Percentiles rank a stretch among this genome's conserved stretches.
phyloP scores from a whole-genome alignment of 2,113 vertebrate species.

The Labeo rohita region DNA sequence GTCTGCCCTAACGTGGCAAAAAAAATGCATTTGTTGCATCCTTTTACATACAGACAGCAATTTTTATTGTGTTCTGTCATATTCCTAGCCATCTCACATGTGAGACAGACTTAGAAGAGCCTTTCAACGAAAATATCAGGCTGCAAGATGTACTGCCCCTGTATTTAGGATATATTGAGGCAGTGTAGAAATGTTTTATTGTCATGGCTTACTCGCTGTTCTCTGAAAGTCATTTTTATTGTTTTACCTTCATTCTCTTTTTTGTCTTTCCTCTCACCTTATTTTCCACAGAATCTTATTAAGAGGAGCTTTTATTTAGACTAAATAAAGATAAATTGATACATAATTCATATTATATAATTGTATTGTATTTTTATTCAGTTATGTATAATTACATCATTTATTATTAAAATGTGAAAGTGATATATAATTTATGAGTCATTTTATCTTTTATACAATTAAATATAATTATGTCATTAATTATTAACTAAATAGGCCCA shows the following conservation, averaged over 20 bases:
- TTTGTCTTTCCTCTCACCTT: not conserved
- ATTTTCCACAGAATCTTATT: not conserved
- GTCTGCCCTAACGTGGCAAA: not conserved
- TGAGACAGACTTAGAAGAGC: not conserved
- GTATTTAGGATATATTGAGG: constrained; percentile 16
- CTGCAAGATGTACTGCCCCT: not conserved
- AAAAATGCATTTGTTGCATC: not conserved
- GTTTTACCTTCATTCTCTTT: not conserved
- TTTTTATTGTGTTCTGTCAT: constrained; percentile 29
- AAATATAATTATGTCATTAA: not conserved
- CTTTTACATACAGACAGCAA: not conserved
- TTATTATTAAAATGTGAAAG: not conserved
- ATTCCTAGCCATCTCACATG: constrained; percentile 12
- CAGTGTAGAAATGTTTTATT: not conserved
- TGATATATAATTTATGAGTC: not conserved
- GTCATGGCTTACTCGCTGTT: not conserved
- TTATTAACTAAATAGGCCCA: not conserved
- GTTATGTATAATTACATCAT: not conserved
- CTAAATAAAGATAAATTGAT: not conserved
- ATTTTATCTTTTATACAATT: not conserved
- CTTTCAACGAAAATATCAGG: constrained; percentile 5
- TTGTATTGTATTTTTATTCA: not conserved
- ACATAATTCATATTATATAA: not conserved
- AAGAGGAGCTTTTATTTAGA: not conserved
- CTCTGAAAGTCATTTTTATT: not conserved